Evolutionary conservation across 2,113 vertebrate species (phyloP).

Genomic region (Montifringilla adamsi): DNA sequence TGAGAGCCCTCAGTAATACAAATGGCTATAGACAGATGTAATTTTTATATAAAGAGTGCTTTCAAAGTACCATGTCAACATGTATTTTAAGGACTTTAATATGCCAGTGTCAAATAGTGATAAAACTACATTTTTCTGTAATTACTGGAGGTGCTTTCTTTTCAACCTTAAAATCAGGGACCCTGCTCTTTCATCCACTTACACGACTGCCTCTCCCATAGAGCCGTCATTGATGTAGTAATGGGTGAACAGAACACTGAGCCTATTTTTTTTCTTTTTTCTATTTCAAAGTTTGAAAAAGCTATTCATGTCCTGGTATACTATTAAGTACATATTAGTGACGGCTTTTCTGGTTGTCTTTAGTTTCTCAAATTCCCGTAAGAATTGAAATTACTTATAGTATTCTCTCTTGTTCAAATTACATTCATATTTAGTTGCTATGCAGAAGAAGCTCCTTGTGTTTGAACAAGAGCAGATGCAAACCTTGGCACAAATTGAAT

Average conservation of each 20-base stretch:
- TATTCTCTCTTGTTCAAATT: neutral
- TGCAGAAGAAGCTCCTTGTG: neutral
- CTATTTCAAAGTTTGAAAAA: neutral
- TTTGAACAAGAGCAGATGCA: neutral
- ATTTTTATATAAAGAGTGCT: neutral
- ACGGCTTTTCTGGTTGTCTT: neutral
- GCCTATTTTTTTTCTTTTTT: neutral
- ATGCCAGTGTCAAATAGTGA: neutral
- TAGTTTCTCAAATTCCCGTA: neutral
- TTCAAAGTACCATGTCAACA: neutral
- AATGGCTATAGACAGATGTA: neutral
- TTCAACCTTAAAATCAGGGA: neutral
- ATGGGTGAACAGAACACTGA: neutral
- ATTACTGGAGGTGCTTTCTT: neutral
- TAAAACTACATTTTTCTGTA: neutral
- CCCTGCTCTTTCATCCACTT: neutral
- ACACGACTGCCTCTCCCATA: rapidly evolving
- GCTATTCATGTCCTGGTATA: neutral
- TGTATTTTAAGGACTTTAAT: neutral
- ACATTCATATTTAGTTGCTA: neutral
- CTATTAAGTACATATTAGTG: neutral
- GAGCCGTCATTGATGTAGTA: neutral
- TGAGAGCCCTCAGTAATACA: neutral
- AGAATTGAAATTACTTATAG: neutral
- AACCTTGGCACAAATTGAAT: neutral